A percentile compares a stretch with the other conserved stretches of the same genome.
phyloP scores from a whole-genome alignment of 2,888 invertebrate genomes.

The Cremastinae sp. region DNA sequence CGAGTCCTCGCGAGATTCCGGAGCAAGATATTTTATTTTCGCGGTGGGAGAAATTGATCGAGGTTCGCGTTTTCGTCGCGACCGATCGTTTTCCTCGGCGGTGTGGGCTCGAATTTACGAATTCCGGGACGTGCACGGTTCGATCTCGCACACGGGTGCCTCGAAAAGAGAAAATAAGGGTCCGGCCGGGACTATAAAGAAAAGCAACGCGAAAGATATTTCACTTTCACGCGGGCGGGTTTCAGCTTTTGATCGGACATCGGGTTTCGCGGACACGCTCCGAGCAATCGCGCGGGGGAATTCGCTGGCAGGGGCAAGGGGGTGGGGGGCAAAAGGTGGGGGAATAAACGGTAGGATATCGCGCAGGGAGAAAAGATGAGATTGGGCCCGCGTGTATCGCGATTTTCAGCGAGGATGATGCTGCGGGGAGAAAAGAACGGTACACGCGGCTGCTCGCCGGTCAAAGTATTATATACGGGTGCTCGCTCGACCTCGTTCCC shows the following conservation, averaged over 20 bases:
- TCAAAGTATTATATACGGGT: conserved; percentile 44
- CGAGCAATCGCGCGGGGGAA: too few relatives aligned
- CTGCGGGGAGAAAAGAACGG: conserved; percentile 12
- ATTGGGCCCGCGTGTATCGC: conserved; percentile 9
- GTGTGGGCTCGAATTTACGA: too few relatives aligned
- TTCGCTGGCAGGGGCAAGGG: not conserved
- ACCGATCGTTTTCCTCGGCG: too few relatives aligned
- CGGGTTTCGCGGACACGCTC: conserved; percentile 11
- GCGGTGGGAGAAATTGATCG: not conserved
- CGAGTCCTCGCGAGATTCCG: too few relatives aligned
- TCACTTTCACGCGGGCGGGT: conserved; percentile 55
- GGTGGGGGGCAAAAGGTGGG: not conserved
- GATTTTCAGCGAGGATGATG: conserved; percentile 33
- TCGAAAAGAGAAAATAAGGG: conserved; percentile 33
- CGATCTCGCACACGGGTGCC: conserved; percentile 13
- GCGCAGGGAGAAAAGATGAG: conserved; percentile 11
- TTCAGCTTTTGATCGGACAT: conserved; percentile 44
- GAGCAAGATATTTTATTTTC: conserved; percentile 6
- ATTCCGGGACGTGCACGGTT: conserved; percentile 15
- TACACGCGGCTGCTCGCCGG: not conserved
- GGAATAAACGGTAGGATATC: not conserved
- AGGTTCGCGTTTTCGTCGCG: not conserved
- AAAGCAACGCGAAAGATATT: conserved; percentile 42
- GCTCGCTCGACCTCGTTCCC: conserved; percentile 53
- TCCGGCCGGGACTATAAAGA: conserved; percentile 15